These are phyloP conservation scores for Nysson spinosus DNA, from an alignment of 2,888 invertebrate genomes.

Conservation along the genomic window DNA sequence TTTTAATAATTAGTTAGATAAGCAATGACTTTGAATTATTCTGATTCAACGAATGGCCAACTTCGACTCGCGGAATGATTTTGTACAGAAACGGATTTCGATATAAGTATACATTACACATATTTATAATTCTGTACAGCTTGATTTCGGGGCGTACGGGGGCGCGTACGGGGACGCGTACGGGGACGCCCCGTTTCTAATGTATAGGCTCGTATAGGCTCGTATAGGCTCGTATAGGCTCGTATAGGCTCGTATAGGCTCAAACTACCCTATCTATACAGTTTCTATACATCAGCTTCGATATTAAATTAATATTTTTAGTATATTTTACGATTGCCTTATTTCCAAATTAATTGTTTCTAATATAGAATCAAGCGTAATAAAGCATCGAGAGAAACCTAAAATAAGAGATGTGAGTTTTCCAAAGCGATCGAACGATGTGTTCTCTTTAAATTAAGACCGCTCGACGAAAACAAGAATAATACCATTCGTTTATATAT, in stretches of 20 bases:
- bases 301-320: no score
- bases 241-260: constrained; percentile 29
- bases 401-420: constrained; percentile 13
- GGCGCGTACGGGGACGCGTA: no score
- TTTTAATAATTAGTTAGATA: no score
- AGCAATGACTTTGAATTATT: no score
- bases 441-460: constrained; percentile 13
- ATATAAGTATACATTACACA: constrained; percentile 51
- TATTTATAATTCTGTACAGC: constrained; percentile 53
- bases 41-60: no score
- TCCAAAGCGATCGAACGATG: constrained; percentile 6
- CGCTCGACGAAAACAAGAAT: constrained; percentile 6
- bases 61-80: no score
- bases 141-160: constrained; percentile 39
- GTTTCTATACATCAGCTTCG: constrained; percentile 31
- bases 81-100: constrained; percentile 49
- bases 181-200: no score
- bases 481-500: constrained; percentile 29
- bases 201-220: constrained; percentile 36
- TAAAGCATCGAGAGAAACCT: neutral
- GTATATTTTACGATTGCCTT: no score
- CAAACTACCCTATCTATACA: constrained; percentile 14
- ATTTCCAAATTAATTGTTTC: constrained; percentile 11
- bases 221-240: no score
- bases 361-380: constrained; percentile 16